Base-by-base conservation (phyloP, 2,888 invertebrate species). In the Empis stercorea region DNA sequence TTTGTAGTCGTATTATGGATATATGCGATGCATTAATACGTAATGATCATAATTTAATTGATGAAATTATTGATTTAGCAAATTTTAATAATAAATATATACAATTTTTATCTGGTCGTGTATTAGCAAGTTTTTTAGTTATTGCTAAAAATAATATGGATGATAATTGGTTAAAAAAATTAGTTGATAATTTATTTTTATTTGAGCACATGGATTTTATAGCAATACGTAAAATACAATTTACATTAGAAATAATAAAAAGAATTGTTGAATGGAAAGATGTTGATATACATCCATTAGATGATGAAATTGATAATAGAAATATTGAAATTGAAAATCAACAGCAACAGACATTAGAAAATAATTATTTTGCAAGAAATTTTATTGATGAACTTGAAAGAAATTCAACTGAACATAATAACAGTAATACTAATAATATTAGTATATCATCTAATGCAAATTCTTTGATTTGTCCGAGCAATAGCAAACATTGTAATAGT, bases 261-360 rank as follows among this genome's bases (percentile, higher is more conserved):
- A 78, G 87, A 56, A 85, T 91, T 58, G 84, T 91, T 0, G 89
- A 91, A 61, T 89, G 88, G 83, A 89, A 87, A 60, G 88, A 91
- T 66, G 71, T 82, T 27, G 81, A 84, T 61, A 76, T 80, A 56
- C 88, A 88, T 71, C 84, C 87, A 1, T 63, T 87, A 36, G 87
- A 88, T 60, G 87, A 87, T 50, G 76, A 74, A 52, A 73, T 67
- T 32, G 51, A 48, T 15, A 51, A 49, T 11, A 50, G 47, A 38
- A 53, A 46, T 46, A 47, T 44, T 4, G 49, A 47, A 37, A 48
- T 48, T 47, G 48, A 50, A 43, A 38, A 39, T 15, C 23, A 13
- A 23, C 40, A 30, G 2, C 47, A 37, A 15, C 48, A 23, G 11
- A 14, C 65, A 10, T 47, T 70, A 23, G 66, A 65, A 43, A 64